Base-by-base conservation (phyloP, 2,797 vertebrate species). In the Amblyraja radiata region DNA sequence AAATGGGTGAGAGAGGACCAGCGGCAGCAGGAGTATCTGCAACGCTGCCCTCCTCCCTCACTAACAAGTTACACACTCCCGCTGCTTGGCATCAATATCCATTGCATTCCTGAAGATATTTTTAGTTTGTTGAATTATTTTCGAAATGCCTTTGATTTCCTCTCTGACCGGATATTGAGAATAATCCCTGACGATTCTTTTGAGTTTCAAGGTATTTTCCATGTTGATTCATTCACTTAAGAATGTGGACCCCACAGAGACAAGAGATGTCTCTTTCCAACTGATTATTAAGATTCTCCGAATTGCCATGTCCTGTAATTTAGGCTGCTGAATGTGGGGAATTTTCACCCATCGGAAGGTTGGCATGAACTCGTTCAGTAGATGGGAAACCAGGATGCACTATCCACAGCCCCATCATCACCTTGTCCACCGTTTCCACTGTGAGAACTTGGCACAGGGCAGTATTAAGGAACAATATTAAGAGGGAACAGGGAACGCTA, bases 1-100 rank as follows among this genome's bases (percentile, higher is more conserved):
- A 95, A 97, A 95, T 97, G 97, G 97, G 93, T 96, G 97, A 96
- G 95, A 95, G 94, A 93, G 96, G 94, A 96, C 94, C 80, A 39
- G 93, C 95, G 95, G 93, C 46, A 54, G 46, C 46, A 54, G 46
- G 5, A 54, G 46, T 6, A 6, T 54, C 46, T 54, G 3, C 46
- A 54, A 54, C 0, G 46, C 46, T 6, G 46, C 16, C 21, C n/a
- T 14, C 84, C 14, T n/a, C 81, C 81, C 0, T 83, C 25, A 2
- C 6, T 36, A 68, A 88, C n/a, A 14, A n/a, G 25, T 14, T 8
- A 32, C 18, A n/a, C 16, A 7, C n/a, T 88, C 6, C 32, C 16
- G 3, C 16, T 14, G 21, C 21, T 88, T 14, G n/a, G 63, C 32
- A n/a, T 36, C 21, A 68, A 68, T 68, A 23, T 18, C 63, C 68